Evolutionary conservation across 2,888 invertebrate species (phyloP), one percentile per base, ranked within the genome.

Genomic region (Apeira syringaria): DNA sequence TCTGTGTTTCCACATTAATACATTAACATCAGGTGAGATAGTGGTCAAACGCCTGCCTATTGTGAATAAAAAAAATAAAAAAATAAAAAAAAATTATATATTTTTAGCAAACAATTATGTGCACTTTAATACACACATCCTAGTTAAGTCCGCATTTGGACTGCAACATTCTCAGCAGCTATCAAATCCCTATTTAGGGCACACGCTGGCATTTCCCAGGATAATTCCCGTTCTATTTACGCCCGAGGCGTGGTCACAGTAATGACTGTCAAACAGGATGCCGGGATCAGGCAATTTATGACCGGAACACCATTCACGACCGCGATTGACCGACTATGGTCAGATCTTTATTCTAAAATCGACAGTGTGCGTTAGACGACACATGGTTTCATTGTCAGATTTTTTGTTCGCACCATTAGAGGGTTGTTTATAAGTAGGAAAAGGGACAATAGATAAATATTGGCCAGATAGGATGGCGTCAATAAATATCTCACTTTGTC

Each of bases 221-320:
- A 65, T 58, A 56, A 69, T 64, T 59, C 54, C 37, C 35, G 33
- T 57, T 58, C 61, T 71, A 71, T 74, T 70, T 75, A 62, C 65
- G 66, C 54, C 50, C 50, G 47, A 50, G 74, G 68, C 68, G 68
- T 63, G 65, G 70, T 68, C 69, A 68, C 75, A 73, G 77, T 75
- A 81, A 78, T 75, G 70, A 60, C 73, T 71, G 76, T 74, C 70
- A 61, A 61, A 68, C 79, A 74, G 83, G 81, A 79, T 76, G 80
- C 65, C 59, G 60, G 65, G 64, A 64, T 35, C 45, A 54, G 70
- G 70, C 81, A 77, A 80, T 84, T 85, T 85, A 86, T 59, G 76
- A 76, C 84, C 85, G 85, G 86, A 86, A 81, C 79, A 60, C 53
- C 56, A 28, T 27, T 10, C 35, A 28, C 26, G 29, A 24, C 36